phyloP scores from a whole-genome alignment of 2,113 vertebrate species.

The Pterophyllum scalare region DNA sequence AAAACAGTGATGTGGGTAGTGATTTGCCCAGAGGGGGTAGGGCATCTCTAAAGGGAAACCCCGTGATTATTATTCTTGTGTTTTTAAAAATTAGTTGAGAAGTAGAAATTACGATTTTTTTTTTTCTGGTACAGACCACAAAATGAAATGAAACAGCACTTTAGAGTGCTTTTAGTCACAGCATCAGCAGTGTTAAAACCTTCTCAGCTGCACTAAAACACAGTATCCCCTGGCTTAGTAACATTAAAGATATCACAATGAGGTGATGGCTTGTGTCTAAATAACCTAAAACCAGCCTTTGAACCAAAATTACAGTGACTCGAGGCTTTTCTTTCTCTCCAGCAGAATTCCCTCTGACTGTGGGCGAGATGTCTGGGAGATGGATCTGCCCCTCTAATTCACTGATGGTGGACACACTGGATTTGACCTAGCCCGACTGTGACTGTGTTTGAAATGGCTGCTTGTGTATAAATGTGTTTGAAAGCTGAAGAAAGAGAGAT shows the following conservation, averaged over 20 bases:
- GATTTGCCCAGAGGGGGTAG: neutral
- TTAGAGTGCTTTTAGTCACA: constrained; percentile 5
- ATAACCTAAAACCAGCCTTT: constrained; percentile 11
- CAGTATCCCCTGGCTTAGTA: neutral
- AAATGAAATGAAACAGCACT: constrained; percentile 7
- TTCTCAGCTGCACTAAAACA: neutral
- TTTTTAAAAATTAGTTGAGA: neutral
- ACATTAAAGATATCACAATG: constrained; percentile 2
- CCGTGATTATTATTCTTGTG: neutral
- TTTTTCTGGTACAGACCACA: neutral
- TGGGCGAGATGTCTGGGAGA: constrained; percentile 64
- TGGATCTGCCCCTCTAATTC: constrained; percentile 59
- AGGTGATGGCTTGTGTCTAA: constrained; percentile 11
- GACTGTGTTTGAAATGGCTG: constrained; percentile 40
- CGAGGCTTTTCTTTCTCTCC: constrained; percentile 11
- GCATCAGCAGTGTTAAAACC: neutral
- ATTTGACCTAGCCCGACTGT: constrained; percentile 55
- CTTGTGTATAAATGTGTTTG: constrained; percentile 58
- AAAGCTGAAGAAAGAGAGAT: constrained; percentile 20
- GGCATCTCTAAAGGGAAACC: neutral
- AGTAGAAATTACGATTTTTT: neutral
- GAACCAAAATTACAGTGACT: constrained; percentile 8
- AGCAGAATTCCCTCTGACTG: constrained; percentile 39
- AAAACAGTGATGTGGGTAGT: neutral
- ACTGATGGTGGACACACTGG: constrained; percentile 63